Percentiles rank a stretch among this genome's conserved stretches.
Evolutionary conservation across 92 coral and sea anemone genomes (phyloP).

Genomic region (Virgularia gustaviana): DNA sequence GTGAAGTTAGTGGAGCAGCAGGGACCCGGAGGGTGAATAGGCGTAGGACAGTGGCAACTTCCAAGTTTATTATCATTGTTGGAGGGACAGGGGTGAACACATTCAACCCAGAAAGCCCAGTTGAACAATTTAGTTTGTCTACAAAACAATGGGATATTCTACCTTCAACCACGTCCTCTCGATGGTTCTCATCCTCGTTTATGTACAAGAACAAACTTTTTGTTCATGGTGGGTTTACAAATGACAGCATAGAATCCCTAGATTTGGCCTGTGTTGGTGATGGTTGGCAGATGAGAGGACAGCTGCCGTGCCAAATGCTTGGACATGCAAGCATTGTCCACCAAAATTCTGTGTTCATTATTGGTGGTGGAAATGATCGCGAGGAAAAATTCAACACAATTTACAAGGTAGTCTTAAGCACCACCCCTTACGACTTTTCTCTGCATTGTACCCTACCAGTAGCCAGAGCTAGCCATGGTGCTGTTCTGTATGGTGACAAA

Average conservation of each 20-base stretch:
- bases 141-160: background rate
- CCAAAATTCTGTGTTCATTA: background rate
- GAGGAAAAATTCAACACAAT: background rate
- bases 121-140: constrained; percentile 5
- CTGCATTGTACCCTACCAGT: background rate
- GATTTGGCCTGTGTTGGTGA: background rate
- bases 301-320: background rate
- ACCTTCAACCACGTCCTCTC: background rate
- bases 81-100: background rate
- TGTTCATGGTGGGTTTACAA: background rate
- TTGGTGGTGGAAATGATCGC: constrained; percentile 9
- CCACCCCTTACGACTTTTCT: constrained; percentile 8
- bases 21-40: too few relatives aligned
- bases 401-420: background rate
- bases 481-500: background rate
- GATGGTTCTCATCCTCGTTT: background rate
- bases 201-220: background rate
- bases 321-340: background rate
- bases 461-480: constrained; percentile 4
- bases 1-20: too few relatives aligned
- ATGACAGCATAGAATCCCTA: background rate
- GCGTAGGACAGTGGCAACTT: too few relatives aligned
- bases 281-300: background rate
- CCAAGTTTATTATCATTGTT: background rate
- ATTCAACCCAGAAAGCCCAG: too few relatives aligned